A percentile compares a stretch with the other conserved stretches of the same genome.
phyloP scores from a whole-genome alignment of 2,888 invertebrate species.

The Helicoverpa assulta region DNA sequence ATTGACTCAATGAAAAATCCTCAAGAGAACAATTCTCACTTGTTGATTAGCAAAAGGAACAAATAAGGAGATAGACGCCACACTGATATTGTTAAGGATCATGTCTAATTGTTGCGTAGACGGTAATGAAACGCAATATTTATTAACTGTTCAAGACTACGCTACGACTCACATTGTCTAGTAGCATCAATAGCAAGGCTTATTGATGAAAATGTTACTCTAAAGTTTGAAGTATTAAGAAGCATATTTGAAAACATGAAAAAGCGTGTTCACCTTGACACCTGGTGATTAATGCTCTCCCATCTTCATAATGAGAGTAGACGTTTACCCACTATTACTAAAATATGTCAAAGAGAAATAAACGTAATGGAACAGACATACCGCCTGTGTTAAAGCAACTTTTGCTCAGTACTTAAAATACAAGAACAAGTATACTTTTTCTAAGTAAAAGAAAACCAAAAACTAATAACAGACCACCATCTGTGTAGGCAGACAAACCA shows the following conservation, averaged over 20 bases:
- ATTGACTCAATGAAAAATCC: conserved; percentile 79
- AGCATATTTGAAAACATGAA: too few species aligned
- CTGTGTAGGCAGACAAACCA: conserved; percentile 31
- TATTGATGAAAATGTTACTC: too few species aligned
- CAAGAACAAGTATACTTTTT: not conserved
- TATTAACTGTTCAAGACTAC: not conserved
- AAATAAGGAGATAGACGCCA: conserved; percentile 69
- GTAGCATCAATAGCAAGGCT: too few species aligned
- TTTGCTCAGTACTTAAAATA: too few species aligned
- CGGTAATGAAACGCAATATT: not conserved
- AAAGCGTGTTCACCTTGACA: too few species aligned
- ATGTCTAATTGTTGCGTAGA: conserved; percentile 43
- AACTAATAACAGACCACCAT: conserved; percentile 16
- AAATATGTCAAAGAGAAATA: not conserved
- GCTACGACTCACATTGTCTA: too few species aligned
- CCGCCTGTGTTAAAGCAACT: too few species aligned
- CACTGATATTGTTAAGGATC: conserved; percentile 63
- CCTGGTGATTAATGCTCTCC: too few species aligned
- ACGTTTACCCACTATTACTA: too few species aligned
- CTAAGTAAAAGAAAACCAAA: conserved; percentile 24
- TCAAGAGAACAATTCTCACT: conserved; percentile 77
- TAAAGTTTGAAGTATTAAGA: too few species aligned
- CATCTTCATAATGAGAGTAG: too few species aligned
- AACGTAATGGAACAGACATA: not conserved
- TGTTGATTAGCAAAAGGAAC: conserved; percentile 82